Conservation (phyloP, 2,113 vertebrate species). For the Callopanchax toddi region DNA sequence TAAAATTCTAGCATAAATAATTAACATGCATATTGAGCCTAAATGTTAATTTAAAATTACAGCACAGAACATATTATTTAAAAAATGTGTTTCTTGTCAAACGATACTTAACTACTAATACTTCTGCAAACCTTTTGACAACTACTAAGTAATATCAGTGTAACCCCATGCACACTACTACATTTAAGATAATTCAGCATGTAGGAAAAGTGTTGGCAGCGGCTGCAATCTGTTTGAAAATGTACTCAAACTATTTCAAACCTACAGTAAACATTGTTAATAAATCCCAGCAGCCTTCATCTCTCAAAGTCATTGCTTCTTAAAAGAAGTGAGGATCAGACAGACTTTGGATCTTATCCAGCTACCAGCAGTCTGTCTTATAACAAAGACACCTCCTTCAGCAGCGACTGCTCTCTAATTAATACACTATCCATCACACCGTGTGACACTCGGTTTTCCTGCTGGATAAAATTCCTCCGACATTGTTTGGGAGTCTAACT, state of each 20-base stretch:
- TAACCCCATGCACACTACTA: too few species aligned
- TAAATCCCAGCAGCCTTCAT: neutral
- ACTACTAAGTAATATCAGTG: too few species aligned
- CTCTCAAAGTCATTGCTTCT: neutral
- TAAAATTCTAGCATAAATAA: too few species aligned
- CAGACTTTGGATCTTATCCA: neutral
- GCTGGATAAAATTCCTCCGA: constrained; percentile 64
- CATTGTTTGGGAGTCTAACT: constrained; percentile 63
- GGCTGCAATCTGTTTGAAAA: neutral
- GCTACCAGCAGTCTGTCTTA: constrained; percentile 23
- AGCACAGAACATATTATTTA: neutral
- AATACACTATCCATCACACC: constrained; percentile 70
- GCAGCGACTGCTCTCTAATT: constrained; percentile 55
- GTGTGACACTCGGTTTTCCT: constrained; percentile 48
- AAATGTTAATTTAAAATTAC: neutral
- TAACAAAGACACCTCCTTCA: constrained; percentile 57
- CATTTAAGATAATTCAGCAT: constrained; percentile 11
- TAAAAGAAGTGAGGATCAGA: neutral
- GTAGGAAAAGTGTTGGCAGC: too few species aligned
- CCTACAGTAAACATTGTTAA: neutral
- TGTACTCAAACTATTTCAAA: neutral
- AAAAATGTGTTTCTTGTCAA: too few species aligned
- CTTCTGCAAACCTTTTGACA: too few species aligned
- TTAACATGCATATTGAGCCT: neutral
- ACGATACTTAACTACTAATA: too few species aligned